Conservation (phyloP, 2,113 vertebrate species). For the Octodon degus region DNA sequence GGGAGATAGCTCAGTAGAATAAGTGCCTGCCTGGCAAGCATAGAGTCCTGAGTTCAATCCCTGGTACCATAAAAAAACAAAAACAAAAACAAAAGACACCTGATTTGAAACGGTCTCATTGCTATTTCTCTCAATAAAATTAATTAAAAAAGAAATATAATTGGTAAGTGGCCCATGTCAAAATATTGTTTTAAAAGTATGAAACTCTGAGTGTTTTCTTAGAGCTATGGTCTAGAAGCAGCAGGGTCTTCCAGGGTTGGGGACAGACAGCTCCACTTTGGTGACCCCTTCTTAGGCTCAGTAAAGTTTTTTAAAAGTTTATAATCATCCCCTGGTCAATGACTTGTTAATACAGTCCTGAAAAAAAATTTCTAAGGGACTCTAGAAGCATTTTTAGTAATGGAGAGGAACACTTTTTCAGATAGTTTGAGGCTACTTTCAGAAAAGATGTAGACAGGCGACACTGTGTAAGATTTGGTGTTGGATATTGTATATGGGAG, state of each 20-base stretch:
- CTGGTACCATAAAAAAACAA: too few relatives aligned
- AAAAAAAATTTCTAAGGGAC: neutral
- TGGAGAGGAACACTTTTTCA: conserved; percentile 19
- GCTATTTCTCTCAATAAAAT: too few relatives aligned
- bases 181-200: conserved; percentile 24
- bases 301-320: neutral
- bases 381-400: neutral
- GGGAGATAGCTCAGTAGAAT: too few relatives aligned
- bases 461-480: neutral
- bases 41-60: too few relatives aligned
- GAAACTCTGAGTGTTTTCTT: conserved; percentile 32
- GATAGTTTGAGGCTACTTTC: conserved; percentile 26
- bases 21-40: too few relatives aligned
- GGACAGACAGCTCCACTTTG: neutral
- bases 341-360: neutral
- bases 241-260: neutral
- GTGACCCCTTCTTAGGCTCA: neutral
- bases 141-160: too few relatives aligned
- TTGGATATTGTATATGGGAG: conserved; percentile 38
- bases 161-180: conserved; percentile 63
- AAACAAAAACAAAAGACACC: too few relatives aligned
- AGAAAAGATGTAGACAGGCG: neutral
- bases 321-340: neutral
- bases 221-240: neutral
- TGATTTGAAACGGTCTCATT: too few relatives aligned